phyloP scores from a whole-genome alignment of 2,888 invertebrate species.

The Euphydryas editha region DNA sequence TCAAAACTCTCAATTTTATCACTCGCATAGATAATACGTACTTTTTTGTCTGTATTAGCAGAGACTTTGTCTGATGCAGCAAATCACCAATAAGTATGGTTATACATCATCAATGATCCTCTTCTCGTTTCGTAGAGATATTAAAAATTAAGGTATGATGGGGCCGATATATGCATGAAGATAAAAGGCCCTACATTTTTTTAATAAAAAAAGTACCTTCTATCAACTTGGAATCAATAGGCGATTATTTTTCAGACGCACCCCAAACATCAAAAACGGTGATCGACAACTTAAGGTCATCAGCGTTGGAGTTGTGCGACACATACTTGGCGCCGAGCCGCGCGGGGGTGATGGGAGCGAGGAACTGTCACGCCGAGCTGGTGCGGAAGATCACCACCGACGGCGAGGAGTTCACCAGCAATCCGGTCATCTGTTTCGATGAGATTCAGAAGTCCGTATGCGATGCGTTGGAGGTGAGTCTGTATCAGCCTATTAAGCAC shows the following conservation, averaged over 20 bases:
- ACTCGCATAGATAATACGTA: too few species aligned
- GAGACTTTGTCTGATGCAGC: too few species aligned
- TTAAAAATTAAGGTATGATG: too few species aligned
- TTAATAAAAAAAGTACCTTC: neutral
- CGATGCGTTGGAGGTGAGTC: conserved; percentile 82
- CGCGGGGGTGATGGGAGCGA: conserved; percentile 63
- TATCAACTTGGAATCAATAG: neutral
- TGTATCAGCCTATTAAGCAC: too few species aligned
- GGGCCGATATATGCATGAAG: too few species aligned
- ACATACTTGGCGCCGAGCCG: conserved; percentile 66
- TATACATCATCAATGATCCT: too few species aligned
- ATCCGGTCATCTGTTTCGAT: conserved; percentile 91
- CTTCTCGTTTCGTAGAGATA: too few species aligned
- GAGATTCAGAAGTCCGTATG: conserved; percentile 89
- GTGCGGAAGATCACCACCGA: conserved; percentile 75
- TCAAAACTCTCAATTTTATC: too few species aligned
- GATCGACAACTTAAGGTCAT: conserved; percentile 70
- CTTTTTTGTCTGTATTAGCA: too few species aligned
- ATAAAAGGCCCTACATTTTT: too few species aligned
- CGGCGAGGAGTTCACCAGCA: conserved; percentile 71
- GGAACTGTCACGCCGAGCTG: conserved; percentile 67
- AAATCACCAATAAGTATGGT: too few species aligned
- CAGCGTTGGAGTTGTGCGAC: conserved; percentile 73
- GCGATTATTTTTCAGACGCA: conserved; percentile 53
- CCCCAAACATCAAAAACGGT: conserved; percentile 70